Evolutionary conservation across 2,797 vertebrate species (phyloP), one percentile per base, ranked within the genome.

Genomic region (Kryptopterus vitreolus): DNA sequence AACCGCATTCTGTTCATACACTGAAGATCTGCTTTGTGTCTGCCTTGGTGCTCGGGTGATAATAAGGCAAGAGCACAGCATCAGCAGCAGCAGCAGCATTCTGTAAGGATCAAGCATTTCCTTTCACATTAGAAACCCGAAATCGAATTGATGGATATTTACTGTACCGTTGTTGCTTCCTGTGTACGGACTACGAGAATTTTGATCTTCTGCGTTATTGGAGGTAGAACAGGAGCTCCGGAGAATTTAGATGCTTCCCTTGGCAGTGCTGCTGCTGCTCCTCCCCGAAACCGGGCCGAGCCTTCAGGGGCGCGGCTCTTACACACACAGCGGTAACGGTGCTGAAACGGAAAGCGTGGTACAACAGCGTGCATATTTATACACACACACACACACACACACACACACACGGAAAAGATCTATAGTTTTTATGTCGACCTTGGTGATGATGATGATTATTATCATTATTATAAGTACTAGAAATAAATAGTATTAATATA

Each of bases 101-200:
- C 46, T 16, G 22, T 50, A 57, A 61, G 16, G 35, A 22, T 52
- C 31, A 22, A 24, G 16, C 38, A 43, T 24, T 52, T 35, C 1
- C 35, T 63, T 11, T 50, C 18, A 50, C 24, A 24, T 12, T 5
- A 11, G n/a, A 29, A 59, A 57, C 61, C 26, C 4, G 48, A 43
- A 66, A 12, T 16, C 20, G 13, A 55, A 15, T 35, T 29, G 3
- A 74, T 18, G 33, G 16, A 31, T n/a, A 74, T 26, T 52, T 13
- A 80, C 59, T 38, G 33, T 80, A 80, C 78, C 70, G 70, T 74
- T 26, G 70, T 43, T 74, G 50, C 59, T 55, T 63, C 18, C n/a
- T 63, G 43, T 73, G 10, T 57, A 65, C 1, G 22, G 22, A n/a
- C 22, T 59, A n/a, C 65, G 15, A 15, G 6, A 48, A 18, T 69